These are phyloP conservation scores for Trimorus sp. DNA, from an alignment of 2,888 invertebrate genomes.

Conservation along the genomic window DNA sequence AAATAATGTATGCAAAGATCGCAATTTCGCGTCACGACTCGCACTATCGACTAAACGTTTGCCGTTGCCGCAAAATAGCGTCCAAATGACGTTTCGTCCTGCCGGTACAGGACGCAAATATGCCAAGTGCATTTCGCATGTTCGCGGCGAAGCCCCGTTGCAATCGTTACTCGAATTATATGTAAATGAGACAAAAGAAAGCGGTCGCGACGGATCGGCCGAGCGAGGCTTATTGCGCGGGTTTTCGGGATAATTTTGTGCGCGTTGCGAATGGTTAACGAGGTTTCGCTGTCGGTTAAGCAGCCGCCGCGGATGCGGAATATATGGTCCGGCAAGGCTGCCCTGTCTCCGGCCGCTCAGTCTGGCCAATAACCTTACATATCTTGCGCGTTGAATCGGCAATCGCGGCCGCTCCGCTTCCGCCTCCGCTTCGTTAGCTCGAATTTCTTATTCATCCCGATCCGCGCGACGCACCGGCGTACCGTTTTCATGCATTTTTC, in stretches of 20 bases:
- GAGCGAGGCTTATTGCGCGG: constrained; percentile 49
- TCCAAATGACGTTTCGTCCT: too few species aligned
- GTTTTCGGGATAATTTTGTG: constrained; percentile 27
- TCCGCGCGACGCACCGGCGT: constrained; percentile 41
- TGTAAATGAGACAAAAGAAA: constrained; percentile 43
- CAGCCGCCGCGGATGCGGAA: constrained; percentile 34
- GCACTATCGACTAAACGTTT: too few species aligned
- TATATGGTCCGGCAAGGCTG: constrained; percentile 53
- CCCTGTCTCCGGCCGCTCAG: constrained; percentile 53
- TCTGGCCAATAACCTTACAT: constrained; percentile 59
- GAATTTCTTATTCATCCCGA: constrained; percentile 47
- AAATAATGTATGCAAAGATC: too few species aligned
- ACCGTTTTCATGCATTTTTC: constrained; percentile 52
- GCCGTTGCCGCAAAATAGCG: too few species aligned
- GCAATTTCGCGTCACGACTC: too few species aligned
- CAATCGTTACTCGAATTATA: constrained; percentile 41
- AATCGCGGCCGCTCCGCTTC: constrained; percentile 44
- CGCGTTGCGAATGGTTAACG: constrained; percentile 35
- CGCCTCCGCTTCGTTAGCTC: constrained; percentile 59
- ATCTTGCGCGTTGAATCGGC: constrained; percentile 52
- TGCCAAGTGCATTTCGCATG: too few species aligned
- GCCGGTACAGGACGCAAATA: too few species aligned
- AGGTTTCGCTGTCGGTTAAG: constrained; percentile 56
- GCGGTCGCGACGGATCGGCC: constrained; percentile 15
- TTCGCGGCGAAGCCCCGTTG: constrained; percentile 2